Evolutionary conservation across 2,888 invertebrate species (phyloP).

Genomic region (Psococerastis gibbosa): DNA sequence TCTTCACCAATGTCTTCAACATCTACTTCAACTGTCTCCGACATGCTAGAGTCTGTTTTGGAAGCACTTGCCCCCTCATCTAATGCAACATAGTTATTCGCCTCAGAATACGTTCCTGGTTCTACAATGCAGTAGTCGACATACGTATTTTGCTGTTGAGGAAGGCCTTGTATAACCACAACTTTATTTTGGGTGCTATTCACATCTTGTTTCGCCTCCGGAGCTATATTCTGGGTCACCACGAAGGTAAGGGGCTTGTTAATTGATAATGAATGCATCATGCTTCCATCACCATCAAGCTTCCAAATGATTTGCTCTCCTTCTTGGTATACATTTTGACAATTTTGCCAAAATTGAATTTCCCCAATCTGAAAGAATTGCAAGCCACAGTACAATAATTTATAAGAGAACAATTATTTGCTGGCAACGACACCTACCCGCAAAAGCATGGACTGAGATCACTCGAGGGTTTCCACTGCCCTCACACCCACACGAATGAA

Average conservation of each 20-base stretch:
- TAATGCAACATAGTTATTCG: too few relatives aligned
- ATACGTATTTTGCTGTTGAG: not conserved
- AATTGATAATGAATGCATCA: not conserved
- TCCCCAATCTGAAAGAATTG: conserved; percentile 22
- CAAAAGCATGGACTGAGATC: too few relatives aligned
- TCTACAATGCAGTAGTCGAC: not conserved
- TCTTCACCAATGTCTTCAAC: conserved; percentile 9
- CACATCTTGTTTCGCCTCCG: not conserved
- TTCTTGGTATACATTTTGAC: conserved; percentile 8
- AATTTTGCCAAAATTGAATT: conserved; percentile 21
- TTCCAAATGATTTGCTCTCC: not conserved
- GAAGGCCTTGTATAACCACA: not conserved
- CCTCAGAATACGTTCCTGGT: not conserved
- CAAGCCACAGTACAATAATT: too few relatives aligned
- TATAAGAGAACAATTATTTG: too few relatives aligned
- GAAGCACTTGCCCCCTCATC: conserved; percentile 16
- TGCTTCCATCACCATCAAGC: conserved; percentile 8
- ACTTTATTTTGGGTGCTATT: not conserved
- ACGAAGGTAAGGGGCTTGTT: not conserved
- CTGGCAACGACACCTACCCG: too few relatives aligned
- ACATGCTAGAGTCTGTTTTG: conserved; percentile 15
- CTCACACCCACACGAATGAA: too few relatives aligned
- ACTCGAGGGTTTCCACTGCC: too few relatives aligned
- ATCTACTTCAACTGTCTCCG: conserved; percentile 9
- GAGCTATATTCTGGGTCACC: not conserved